Percentiles rank a stretch among this genome's conserved stretches.
Evolutionary conservation across 1,140 invertebrate species (phyloP).

Genomic region (Limonius californicus): DNA sequence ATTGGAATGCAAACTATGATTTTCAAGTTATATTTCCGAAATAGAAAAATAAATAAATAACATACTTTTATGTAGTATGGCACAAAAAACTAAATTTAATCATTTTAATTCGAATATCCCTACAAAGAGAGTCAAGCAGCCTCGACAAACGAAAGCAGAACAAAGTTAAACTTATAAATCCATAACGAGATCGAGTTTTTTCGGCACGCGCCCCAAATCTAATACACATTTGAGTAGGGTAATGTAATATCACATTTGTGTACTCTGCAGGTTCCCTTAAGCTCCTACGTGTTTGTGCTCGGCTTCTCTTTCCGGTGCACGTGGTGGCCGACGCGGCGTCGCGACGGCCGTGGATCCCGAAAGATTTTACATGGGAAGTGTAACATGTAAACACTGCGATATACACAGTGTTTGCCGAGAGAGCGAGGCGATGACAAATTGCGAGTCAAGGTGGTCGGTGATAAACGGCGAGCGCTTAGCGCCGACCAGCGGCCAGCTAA

Average conservation of each 20-base stretch:
- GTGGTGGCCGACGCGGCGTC: neutral
- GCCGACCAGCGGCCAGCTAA: constrained; percentile 43
- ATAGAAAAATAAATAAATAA: no score
- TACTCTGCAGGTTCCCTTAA: constrained; percentile 12
- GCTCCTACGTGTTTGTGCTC: constrained; percentile 11
- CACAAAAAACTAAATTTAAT: no score
- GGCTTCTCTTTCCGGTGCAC: neutral
- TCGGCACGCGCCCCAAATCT: constrained; percentile 28
- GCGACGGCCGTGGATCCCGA: neutral
- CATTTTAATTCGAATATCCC: no score
- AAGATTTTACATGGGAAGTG: constrained; percentile 2
- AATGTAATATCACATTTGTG: constrained; percentile 27
- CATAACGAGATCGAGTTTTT: constrained; percentile 24
- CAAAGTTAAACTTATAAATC: constrained; percentile 25
- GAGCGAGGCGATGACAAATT: constrained; percentile 43
- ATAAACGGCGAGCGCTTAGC: constrained; percentile 45
- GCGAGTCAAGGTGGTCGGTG: constrained; percentile 43
- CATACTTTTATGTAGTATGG: no score
- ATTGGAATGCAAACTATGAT: no score
- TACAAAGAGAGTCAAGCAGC: neutral
- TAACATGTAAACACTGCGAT: constrained; percentile 38
- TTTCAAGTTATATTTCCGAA: no score
- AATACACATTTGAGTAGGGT: constrained; percentile 30
- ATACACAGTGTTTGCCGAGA: constrained; percentile 39
- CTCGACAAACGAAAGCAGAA: constrained; percentile 18